These are phyloP conservation scores for Andrena bucephala DNA, from an alignment of 2,888 invertebrate genomes.

Conservation along the genomic window DNA sequence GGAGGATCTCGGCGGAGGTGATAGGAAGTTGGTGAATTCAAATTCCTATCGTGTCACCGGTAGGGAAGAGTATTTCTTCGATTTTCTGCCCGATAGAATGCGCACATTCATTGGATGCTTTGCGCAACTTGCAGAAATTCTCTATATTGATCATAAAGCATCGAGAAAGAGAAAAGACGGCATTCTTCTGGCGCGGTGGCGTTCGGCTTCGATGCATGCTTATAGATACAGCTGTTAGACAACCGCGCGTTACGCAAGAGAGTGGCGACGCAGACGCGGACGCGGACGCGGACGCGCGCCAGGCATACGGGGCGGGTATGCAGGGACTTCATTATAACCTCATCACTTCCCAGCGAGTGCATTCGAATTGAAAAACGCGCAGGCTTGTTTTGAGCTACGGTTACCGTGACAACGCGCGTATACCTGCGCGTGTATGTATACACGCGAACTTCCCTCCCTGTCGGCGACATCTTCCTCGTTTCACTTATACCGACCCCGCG, in stretches of 20 bases:
- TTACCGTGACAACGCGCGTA: conserved; percentile 75
- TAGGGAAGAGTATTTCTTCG: neutral
- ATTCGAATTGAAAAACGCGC: conserved; percentile 76
- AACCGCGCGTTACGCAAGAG: conserved; percentile 67
- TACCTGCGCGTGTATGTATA: conserved; percentile 18
- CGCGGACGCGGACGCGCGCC: conserved; percentile 2
- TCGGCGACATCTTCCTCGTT: conserved; percentile 45
- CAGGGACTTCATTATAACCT: conserved; percentile 76
- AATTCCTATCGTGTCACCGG: conserved; percentile 1
- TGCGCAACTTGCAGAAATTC: conserved; percentile 12
- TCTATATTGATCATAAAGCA: conserved; percentile 11
- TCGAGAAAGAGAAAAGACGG: conserved; percentile 17
- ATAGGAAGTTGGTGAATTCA: neutral
- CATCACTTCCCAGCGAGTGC: conserved; percentile 74
- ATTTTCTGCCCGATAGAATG: conserved; percentile 14
- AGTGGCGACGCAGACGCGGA: conserved; percentile 26
- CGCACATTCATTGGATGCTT: conserved; percentile 28
- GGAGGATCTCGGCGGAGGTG: neutral
- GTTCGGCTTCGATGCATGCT: neutral
- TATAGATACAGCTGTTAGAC: conserved; percentile 28
- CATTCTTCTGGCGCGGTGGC: neutral
- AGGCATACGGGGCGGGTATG: conserved; percentile 35
- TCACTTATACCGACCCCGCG: conserved; percentile 23
- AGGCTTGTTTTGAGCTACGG: conserved; percentile 76
- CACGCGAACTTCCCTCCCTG: conserved; percentile 31